A percentile compares a stretch with the other conserved stretches of the same genome.
Conservation (phyloP, 2,888 invertebrate genomes). For the Spilosoma lubricipeda region DNA sequence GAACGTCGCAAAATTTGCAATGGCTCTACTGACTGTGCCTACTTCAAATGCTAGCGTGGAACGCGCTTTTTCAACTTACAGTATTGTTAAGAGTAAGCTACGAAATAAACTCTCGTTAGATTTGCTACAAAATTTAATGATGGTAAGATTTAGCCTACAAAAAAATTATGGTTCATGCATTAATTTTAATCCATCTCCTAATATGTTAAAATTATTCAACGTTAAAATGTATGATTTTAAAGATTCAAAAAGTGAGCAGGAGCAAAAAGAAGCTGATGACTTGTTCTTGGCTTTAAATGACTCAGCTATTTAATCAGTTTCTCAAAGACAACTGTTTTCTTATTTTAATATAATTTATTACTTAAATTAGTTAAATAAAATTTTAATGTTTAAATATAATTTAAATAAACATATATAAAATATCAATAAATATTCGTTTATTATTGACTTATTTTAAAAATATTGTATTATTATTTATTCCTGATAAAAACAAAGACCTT, state of each 20-base stretch:
- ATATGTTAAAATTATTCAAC: constrained; percentile 4
- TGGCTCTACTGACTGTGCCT: constrained; percentile 5
- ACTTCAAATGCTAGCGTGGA: constrained; percentile 13
- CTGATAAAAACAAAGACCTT: too few relatives aligned
- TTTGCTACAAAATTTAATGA: constrained; percentile 4
- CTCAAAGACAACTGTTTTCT: too few relatives aligned
- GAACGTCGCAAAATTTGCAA: constrained; percentile 15
- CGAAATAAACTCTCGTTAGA: constrained; percentile 3
- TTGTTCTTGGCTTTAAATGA: too few relatives aligned
- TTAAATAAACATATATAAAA: too few relatives aligned
- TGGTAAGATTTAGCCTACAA: background rate
- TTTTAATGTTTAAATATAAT: too few relatives aligned
- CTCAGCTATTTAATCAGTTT: too few relatives aligned
- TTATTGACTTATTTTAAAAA: too few relatives aligned
- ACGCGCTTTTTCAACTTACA: constrained; percentile 12
- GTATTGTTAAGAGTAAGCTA: constrained; percentile 5
- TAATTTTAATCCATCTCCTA: background rate
- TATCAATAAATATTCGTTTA: too few relatives aligned
- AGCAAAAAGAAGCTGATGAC: too few relatives aligned
- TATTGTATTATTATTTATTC: too few relatives aligned
- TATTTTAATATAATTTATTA: too few relatives aligned
- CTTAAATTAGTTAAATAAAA: too few relatives aligned
- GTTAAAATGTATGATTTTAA: constrained; percentile 13
- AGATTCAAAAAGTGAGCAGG: background rate
- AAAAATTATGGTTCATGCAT: background rate